These are phyloP conservation scores for Scortum barcoo DNA, from an alignment of 2,113 vertebrate species.

Conservation along the genomic window DNA sequence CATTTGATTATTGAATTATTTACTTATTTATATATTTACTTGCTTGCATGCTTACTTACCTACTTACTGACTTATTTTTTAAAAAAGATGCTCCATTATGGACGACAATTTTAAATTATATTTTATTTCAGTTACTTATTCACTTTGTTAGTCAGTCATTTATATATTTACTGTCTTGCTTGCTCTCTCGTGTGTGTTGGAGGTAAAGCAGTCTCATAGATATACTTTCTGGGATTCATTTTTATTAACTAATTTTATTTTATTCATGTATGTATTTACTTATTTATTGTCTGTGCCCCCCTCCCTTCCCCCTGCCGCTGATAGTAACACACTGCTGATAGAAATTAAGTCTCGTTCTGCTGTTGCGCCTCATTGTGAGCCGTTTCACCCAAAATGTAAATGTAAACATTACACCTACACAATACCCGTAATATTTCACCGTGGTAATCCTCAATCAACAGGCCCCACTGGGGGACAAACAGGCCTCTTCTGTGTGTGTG, in stretches of 20 bases:
- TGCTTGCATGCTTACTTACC: not conserved
- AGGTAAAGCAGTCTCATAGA: not conserved
- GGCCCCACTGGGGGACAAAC: conserved; percentile 79
- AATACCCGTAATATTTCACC: conserved; percentile 64
- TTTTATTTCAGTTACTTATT: not conserved
- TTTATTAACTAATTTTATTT: too few species aligned
- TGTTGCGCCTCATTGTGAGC: conserved; percentile 55
- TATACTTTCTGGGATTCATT: not conserved
- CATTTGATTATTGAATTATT: conserved; percentile 33
- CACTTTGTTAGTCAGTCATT: not conserved
- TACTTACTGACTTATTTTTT: not conserved
- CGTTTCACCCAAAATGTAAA: conserved; percentile 47
- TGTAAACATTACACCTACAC: conserved; percentile 73
- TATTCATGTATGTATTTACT: not conserved
- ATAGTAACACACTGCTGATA: conserved; percentile 13
- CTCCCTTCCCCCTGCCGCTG: conserved; percentile 42
- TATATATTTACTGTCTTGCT: not conserved
- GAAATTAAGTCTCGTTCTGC: conserved; percentile 29
- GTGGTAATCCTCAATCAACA: conserved; percentile 85
- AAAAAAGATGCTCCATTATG: not conserved
- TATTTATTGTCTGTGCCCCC: not conserved
- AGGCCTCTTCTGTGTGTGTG: conserved; percentile 62
- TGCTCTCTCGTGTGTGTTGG: not conserved
- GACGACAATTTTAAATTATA: not conserved
- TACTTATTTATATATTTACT: conserved; percentile 26